phyloP scores from a whole-genome alignment of 2,888 invertebrate genomes.

The Campoplex nolae region DNA sequence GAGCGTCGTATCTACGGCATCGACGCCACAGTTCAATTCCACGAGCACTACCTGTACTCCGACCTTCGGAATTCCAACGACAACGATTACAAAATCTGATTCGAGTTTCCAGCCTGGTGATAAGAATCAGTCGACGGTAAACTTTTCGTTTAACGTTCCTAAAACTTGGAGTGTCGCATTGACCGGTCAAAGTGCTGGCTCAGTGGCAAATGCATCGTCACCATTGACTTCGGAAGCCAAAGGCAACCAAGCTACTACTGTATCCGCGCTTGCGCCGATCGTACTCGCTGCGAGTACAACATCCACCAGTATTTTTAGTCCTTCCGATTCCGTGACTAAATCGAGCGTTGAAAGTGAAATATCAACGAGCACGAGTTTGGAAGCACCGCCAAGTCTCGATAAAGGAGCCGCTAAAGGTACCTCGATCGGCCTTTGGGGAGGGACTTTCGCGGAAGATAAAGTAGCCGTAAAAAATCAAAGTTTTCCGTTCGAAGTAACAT shows the following conservation, averaged over 20 bases:
- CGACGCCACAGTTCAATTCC: slow-evolving; percentile 25
- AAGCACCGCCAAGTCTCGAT: background rate
- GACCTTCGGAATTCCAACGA: slow-evolving; percentile 17
- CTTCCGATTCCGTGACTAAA: background rate
- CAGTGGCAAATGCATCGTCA: background rate
- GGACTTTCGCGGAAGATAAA: background rate
- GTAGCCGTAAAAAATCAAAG: slow-evolving; percentile 15
- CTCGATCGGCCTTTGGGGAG: background rate
- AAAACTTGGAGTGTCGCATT: slow-evolving; percentile 28
- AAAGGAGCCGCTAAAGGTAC: background rate
- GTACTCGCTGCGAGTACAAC: background rate
- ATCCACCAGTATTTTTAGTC: slow-evolving; percentile 9
- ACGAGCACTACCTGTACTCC: background rate
- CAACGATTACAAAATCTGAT: slow-evolving; percentile 5
- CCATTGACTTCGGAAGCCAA: background rate
- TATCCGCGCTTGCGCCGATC: background rate
- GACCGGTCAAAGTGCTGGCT: background rate
- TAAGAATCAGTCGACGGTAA: slow-evolving; percentile 1
- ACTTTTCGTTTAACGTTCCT: slow-evolving; percentile 61
- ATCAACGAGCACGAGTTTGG: background rate
- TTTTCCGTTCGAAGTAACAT: slow-evolving; percentile 41
- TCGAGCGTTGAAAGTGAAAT: background rate
- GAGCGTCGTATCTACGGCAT: background rate
- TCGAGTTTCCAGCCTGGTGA: slow-evolving; percentile 18
- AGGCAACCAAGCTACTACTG: background rate